phyloP scores from a whole-genome alignment of 2,113 vertebrate species.

The Lophius piscatorius region DNA sequence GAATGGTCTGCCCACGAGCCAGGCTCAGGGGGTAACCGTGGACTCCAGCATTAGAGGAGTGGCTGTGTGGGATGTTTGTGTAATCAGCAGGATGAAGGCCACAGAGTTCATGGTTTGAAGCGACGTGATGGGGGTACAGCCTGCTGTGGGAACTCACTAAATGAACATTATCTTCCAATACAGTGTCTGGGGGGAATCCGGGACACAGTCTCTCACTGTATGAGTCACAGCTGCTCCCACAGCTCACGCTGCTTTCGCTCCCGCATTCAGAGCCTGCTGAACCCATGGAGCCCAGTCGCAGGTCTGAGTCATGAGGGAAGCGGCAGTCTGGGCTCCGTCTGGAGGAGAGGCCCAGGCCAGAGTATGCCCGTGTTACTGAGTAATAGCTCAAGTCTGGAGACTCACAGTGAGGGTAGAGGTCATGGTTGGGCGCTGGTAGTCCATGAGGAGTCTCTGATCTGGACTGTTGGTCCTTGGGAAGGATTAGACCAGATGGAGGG shows the following conservation, averaged over 20 bases:
- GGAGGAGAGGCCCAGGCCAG: conserved; percentile 85
- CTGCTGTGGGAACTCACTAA: conserved; percentile 76
- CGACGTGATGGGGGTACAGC: conserved; percentile 78
- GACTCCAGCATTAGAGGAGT: conserved; percentile 72
- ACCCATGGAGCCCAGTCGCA: conserved; percentile 86
- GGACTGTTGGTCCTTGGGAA: conserved; percentile 87
- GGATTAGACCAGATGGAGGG: conserved; percentile 82
- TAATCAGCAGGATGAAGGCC: conserved; percentile 81
- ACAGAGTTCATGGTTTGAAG: conserved; percentile 80
- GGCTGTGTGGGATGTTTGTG: conserved; percentile 81
- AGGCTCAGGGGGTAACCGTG: conserved; percentile 85
- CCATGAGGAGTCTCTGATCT: conserved; percentile 78
- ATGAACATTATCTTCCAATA: conserved; percentile 87
- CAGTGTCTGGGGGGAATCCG: conserved; percentile 83
- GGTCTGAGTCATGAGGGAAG: conserved; percentile 87
- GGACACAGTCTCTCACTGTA: conserved; percentile 86
- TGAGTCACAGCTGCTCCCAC: conserved; percentile 89
- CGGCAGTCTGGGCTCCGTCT: conserved; percentile 87
- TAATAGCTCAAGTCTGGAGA: conserved; percentile 93
- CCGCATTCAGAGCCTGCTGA: conserved; percentile 93
- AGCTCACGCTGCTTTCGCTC: conserved; percentile 92
- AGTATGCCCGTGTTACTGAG: conserved; percentile 88
- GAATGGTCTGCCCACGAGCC: conserved; percentile 82
- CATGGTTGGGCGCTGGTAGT: conserved; percentile 82
- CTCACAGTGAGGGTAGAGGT: conserved; percentile 94